Evolutionary conservation across 2,113 vertebrate genomes (phyloP).

Genomic region (Actinemys pallida): DNA sequence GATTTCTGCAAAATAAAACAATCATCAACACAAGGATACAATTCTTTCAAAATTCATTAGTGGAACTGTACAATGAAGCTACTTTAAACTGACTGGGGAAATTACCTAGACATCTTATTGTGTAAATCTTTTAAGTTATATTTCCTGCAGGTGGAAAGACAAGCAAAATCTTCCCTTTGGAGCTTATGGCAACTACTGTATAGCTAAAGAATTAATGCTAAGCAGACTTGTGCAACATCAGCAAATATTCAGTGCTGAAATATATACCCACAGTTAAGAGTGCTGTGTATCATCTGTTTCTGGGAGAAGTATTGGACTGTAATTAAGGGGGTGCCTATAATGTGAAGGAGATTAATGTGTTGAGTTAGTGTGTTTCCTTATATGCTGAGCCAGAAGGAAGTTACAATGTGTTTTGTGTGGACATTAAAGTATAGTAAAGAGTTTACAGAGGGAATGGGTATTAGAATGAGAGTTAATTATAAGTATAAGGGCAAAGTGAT

Average conservation of each 20-base stretch:
- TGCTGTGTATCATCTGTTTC: background rate
- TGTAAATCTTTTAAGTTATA: background rate
- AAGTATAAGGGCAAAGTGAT: background rate
- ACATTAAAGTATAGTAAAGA: background rate
- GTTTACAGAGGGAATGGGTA: background rate
- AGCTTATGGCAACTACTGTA: accelerated
- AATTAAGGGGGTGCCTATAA: background rate
- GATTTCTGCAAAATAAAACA: conserved; percentile 75
- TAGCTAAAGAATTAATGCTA: background rate
- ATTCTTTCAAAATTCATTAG: background rate
- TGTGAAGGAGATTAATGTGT: background rate
- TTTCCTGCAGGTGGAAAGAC: background rate
- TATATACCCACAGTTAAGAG: background rate
- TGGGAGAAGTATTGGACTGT: background rate
- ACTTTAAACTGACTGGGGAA: background rate
- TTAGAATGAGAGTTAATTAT: background rate
- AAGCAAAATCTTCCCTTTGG: background rate
- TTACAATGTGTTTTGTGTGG: background rate
- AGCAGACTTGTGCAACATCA: background rate
- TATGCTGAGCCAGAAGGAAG: background rate
- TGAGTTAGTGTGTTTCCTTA: background rate
- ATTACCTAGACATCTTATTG: background rate
- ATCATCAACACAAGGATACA: background rate
- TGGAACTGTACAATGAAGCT: background rate
- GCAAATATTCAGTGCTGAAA: background rate